phyloP scores from a whole-genome alignment of 37 sponge, comb jelly and placozoan species.

The Oscarella lobularis region DNA sequence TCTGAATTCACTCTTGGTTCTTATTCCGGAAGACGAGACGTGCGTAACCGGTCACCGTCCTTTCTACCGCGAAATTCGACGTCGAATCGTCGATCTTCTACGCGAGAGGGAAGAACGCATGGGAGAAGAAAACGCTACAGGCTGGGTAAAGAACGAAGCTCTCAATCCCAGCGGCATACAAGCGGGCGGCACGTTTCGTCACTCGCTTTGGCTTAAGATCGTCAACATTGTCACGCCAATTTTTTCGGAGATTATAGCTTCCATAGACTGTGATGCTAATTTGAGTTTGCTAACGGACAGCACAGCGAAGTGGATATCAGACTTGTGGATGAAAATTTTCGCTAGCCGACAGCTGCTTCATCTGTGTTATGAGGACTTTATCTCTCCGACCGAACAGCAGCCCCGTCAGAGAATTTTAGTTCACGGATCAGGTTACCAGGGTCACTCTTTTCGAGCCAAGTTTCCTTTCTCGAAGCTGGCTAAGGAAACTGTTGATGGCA shows the following conservation, averaged over 20 bases:
- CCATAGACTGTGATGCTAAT: slow-evolving; percentile 39
- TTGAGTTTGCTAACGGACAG: slow-evolving; percentile 14
- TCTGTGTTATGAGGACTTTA: not conserved
- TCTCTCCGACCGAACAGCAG: not conserved
- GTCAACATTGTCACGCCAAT: slow-evolving; percentile 30
- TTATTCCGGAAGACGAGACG: not conserved
- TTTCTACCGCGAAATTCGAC: not conserved
- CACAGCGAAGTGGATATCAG: not conserved
- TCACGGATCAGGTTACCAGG: not conserved
- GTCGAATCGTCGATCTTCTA: not conserved
- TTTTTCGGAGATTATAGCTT: slow-evolving; percentile 45
- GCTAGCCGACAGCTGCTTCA: not conserved
- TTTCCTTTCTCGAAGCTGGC: not conserved
- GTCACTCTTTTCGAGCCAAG: not conserved
- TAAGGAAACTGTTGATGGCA: not conserved
- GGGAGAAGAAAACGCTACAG: not conserved
- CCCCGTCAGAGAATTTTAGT: not conserved
- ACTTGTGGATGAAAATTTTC: not conserved
- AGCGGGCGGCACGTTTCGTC: slow-evolving; percentile 4
- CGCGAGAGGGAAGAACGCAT: not conserved
- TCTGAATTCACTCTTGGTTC: not conserved
- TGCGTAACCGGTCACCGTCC: too few species aligned
- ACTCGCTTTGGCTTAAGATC: not conserved
- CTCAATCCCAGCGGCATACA: not conserved
- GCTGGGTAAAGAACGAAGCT: slow-evolving; percentile 4